Conservation (phyloP, 2,888 invertebrate genomes). For the Ramazzottius varieornatus region DNA sequence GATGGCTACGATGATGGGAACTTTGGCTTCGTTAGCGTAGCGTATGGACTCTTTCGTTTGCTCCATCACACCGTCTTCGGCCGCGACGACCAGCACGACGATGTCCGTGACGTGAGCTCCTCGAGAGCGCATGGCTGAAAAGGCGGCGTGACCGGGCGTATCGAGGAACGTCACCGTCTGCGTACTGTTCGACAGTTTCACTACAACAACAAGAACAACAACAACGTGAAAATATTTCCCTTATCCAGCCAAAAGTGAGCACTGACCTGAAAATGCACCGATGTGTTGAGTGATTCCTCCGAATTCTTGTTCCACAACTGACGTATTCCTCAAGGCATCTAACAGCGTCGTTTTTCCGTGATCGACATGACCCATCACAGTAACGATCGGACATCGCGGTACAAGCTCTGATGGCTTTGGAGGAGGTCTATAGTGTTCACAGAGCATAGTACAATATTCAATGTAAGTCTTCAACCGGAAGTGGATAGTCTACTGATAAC, state of each 20-base stretch:
- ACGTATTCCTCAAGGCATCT: conserved; percentile 55
- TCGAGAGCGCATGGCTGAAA: conserved; percentile 65
- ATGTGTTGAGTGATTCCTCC: conserved; percentile 98
- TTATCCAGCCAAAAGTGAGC: not conserved
- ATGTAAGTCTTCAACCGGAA: no score
- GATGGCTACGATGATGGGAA: conserved; percentile 80
- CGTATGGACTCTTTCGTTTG: conserved; percentile 75
- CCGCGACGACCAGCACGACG: conserved; percentile 80
- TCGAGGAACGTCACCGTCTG: conserved; percentile 74
- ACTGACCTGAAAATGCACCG: conserved; percentile 54
- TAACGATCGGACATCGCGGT: conserved; percentile 67
- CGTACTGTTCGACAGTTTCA: conserved; percentile 34
- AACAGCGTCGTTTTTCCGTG: conserved; percentile 94
- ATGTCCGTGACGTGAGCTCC: conserved; percentile 90
- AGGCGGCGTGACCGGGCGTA: conserved; percentile 96
- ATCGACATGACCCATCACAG: conserved; percentile 98
- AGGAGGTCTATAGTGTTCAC: conserved; percentile 34
- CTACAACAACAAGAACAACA: conserved; percentile 23
- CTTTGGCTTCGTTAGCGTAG: conserved; percentile 51
- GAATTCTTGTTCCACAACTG: conserved; percentile 67
- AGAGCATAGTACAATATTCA: no score
- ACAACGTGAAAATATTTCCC: conserved; percentile 3
- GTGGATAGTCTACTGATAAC: no score
- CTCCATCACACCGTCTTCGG: conserved; percentile 95
- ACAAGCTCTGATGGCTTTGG: conserved; percentile 36